Conservation (phyloP, 1,140 invertebrate genomes). For the Zaprionus nigranus region DNA sequence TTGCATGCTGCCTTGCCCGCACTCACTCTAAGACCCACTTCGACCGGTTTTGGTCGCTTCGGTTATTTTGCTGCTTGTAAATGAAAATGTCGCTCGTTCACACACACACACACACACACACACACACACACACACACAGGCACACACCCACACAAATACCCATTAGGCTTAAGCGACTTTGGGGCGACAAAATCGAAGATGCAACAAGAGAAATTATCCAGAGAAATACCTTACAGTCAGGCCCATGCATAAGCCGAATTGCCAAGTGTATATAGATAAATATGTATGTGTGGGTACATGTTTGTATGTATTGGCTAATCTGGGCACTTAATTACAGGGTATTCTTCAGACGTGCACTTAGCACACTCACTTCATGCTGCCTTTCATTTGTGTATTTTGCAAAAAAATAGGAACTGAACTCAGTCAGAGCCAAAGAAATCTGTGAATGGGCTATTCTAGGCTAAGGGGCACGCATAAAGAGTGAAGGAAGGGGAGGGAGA, state of each 20-base stretch:
- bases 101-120: background rate
- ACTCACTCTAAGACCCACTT: background rate
- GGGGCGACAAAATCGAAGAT: background rate
- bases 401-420: slow-evolving; percentile 6
- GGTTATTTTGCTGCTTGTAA: slow-evolving; percentile 60
- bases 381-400: background rate
- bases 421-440: slow-evolving; percentile 24
- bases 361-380: background rate
- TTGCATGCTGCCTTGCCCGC: slow-evolving; percentile 29
- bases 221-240: background rate
- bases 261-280: background rate
- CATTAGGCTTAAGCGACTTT: slow-evolving; percentile 5
- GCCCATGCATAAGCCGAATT: background rate
- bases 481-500: too few species aligned
- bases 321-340: background rate
- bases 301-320: background rate
- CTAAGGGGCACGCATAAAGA: background rate
- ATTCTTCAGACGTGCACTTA: background rate
- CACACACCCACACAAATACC: background rate
- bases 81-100: slow-evolving; percentile 54
- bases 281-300: background rate
- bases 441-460: slow-evolving; percentile 1
- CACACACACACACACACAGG: background rate
- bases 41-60: slow-evolving; percentile 21
- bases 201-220: background rate